phyloP scores from a whole-genome alignment of 2,113 vertebrate species.

The Maccullochella peelii region DNA sequence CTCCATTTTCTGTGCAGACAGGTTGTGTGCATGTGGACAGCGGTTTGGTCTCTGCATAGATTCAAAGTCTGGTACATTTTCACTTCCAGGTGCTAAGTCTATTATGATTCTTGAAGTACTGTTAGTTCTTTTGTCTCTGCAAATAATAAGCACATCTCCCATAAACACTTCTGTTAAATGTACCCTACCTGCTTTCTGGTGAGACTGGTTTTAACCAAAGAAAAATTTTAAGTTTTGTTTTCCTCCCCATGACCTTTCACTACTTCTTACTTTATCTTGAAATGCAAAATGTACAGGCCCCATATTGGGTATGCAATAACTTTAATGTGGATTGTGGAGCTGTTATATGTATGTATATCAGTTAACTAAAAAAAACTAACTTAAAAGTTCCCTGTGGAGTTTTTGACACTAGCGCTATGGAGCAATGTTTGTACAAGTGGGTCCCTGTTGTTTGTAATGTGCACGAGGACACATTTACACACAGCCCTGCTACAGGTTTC shows the following conservation, averaged over 20 bases:
- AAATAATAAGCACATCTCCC: background rate
- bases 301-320: background rate
- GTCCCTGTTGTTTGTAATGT: background rate
- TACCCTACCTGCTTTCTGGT: background rate
- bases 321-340: background rate
- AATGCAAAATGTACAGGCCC: background rate
- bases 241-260: background rate
- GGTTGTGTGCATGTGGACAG: constrained; percentile 10
- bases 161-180: background rate
- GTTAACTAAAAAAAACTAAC: background rate
- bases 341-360: background rate
- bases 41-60: background rate
- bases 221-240: background rate
- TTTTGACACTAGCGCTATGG: background rate
- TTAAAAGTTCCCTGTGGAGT: too few relatives aligned
- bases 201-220: background rate
- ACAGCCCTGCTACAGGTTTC: background rate
- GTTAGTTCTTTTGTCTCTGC: background rate
- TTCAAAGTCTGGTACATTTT: constrained; percentile 29
- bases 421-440: background rate
- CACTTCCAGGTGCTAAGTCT: background rate
- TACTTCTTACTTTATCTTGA: background rate
- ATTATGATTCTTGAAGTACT: background rate
- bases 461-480: background rate
- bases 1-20: constrained; percentile 42